Base-by-base conservation (phyloP, 2,113 vertebrate species). In the Microtus oregoni region DNA sequence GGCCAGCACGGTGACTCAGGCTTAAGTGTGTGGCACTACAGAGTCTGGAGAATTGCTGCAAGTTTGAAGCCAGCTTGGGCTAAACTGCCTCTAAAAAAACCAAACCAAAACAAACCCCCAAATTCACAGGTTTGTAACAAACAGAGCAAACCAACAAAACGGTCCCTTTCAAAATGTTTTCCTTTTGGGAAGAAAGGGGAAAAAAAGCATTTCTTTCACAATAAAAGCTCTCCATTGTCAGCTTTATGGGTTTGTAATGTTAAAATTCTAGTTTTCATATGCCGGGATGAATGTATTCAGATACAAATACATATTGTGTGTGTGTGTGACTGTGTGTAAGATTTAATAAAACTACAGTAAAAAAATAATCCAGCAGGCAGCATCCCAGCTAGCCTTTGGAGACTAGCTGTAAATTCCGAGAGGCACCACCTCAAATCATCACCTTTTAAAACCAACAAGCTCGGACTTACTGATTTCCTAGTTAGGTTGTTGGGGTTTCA, bases 121-220 rank as follows among this genome's bases (percentile, higher is more conserved):
- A 68, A 15, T 22, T 32, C 26, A 44, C n/a, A 90, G 72, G 67
- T 73, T 89, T 73, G 86, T 55, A 72, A 72, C 82, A 92, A 72
- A 92, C 95, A 85, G 73, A 73, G 86, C 70, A 87, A 93, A 88
- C n/a, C 91, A 86, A 68, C 35, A 78, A 88, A 92, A 82, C 1
- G 92, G 22, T 52, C 35, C 9, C 35, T 89, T 35, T n/a, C 76
- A 67, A 92, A 94, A 89, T 82, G 8, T 61, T 85, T 68, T 38
- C 73, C 68, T 77, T 50, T 81, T 67, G 78, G 15, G 35, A 24
- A 89, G 30, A 89, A 15, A 30, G 87, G 90, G 90, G 12, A 7
- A 20, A 67, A 13, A 10, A 17, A 50, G 7, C 14, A 38, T 10
- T 24, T 85, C 35, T 79, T 78, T 86, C 11, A 81, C 1, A 79